Evolutionary conservation across 1,140 invertebrate genomes (phyloP).

Genomic region (Macrocentrus cingulum): DNA sequence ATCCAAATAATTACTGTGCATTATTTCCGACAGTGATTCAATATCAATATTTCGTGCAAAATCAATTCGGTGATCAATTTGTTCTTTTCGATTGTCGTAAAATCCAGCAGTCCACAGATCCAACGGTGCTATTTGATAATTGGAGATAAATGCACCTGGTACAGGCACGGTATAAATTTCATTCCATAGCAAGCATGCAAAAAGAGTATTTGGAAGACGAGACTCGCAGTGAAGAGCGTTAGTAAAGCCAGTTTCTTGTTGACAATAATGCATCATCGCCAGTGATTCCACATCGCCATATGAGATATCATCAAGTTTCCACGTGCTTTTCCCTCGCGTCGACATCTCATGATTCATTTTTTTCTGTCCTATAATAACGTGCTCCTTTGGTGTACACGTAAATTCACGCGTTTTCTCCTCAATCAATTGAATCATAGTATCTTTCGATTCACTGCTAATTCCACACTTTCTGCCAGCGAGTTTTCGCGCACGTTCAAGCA

Average conservation of each 20-base stretch:
- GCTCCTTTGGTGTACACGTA: constrained; percentile 16
- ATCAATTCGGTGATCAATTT: constrained; percentile 62
- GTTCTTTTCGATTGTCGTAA: constrained; percentile 62
- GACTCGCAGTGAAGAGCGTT: constrained; percentile 72
- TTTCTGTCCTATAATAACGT: constrained; percentile 30
- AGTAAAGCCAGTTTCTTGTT: constrained; percentile 32
- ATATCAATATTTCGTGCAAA: constrained; percentile 48
- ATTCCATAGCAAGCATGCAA: constrained; percentile 76
- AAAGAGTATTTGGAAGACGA: constrained; percentile 65
- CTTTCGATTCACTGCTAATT: constrained; percentile 28
- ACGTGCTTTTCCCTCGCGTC: constrained; percentile 44
- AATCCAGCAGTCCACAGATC: constrained; percentile 70
- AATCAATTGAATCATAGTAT: constrained; percentile 8
- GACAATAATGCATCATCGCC: constrained; percentile 41
- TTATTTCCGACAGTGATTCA: constrained; percentile 48
- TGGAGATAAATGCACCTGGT: constrained; percentile 68
- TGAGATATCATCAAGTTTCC: constrained; percentile 20
- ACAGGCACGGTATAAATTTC: constrained; percentile 67
- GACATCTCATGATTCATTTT: constrained; percentile 26
- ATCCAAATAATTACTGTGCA: constrained; percentile 50
- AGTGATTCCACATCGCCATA: constrained; percentile 44
- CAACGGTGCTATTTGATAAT: constrained; percentile 69
- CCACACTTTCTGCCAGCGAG: constrained; percentile 35
- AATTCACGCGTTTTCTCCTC: background rate
- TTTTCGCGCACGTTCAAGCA: constrained; percentile 39